Evolutionary conservation across 2,113 vertebrate genomes (phyloP), one percentile per base, ranked within the genome.

Genomic region (Eupsittula cactorum): DNA sequence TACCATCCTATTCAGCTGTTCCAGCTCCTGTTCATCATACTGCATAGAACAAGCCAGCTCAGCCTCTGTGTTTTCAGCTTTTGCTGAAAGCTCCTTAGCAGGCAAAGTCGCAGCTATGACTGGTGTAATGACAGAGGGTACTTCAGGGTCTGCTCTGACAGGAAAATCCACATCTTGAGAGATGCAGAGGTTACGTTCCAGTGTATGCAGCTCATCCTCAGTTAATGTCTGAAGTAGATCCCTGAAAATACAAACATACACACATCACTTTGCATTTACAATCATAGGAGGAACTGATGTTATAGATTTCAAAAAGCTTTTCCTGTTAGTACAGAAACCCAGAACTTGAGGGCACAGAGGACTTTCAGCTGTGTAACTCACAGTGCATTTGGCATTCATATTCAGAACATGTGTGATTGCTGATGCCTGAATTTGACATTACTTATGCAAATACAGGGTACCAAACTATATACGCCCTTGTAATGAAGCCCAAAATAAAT

Each of bases 11-110:
- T 98, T 99, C 90, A 99, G 98, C 97, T 99, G 99, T 94, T 99
- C 99, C 82, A 99, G 97, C 92, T 99, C 99, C 97, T 99, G 99
- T 73, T 99, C 99, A 18, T 99, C 99, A 7, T 99, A 99, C 97
- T 99, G 99, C 99, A 99, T 99, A 73, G 99, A 99, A 97, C 99
- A 99, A 71, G 99, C 99, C 94, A 99, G 98, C 77, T 99, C 99
- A 3, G 97, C 97, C 78, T 99, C 99, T 2, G 97, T 86, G 79
- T 93, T 94, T 65, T 98, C 97, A 71, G 98, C 98, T 95, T 98
- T 98, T 63, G 95, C 89, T 2, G 97, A 86, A 8, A 97, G 97
- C 12, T 97, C 96, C 67, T 97, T 96, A 0, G 97, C 57, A 50
- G 97, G 96, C 37, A 98, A 96, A 37, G 98, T 73, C 0, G 97